Percentiles rank a stretch among this genome's conserved stretches.
These are phyloP conservation scores for Zosterops borbonicus DNA, from an alignment of 2,113 vertebrate genomes.

Conservation along the genomic window DNA sequence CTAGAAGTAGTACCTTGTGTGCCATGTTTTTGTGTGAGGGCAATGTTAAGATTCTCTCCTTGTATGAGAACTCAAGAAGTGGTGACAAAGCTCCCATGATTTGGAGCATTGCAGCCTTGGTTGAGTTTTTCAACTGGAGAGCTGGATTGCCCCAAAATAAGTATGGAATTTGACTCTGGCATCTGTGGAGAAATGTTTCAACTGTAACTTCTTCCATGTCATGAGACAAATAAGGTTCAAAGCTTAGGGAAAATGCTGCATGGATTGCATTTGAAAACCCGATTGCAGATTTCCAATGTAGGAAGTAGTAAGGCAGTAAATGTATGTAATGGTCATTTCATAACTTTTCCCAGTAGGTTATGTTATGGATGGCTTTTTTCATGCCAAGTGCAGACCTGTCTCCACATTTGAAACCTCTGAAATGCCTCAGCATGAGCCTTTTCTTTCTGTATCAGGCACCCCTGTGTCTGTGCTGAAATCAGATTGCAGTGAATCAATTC, in stretches of 20 bases:
- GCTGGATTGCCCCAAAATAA: neutral
- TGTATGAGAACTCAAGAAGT: neutral
- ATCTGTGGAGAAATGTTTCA: neutral
- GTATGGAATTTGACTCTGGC: neutral
- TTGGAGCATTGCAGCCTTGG: neutral
- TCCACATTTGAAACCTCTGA: neutral
- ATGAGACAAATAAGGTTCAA: neutral
- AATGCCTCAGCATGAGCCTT: neutral
- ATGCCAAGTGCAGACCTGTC: neutral
- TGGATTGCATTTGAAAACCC: neutral
- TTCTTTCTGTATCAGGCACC: neutral
- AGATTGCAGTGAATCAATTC: constrained; percentile 38
- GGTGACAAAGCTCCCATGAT: neutral
- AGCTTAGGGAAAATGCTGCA: neutral
- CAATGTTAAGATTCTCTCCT: neutral
- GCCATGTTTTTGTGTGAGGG: neutral
- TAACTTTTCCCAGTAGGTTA: neutral
- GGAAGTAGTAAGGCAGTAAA: neutral
- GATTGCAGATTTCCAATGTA: neutral
- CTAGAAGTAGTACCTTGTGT: neutral
- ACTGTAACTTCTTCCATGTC: neutral
- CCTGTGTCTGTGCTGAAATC: neutral
- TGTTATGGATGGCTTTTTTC: neutral
- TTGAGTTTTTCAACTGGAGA: neutral
- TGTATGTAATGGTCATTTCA: neutral